These are phyloP conservation scores for Kuschelorhynchus macadamiae DNA, from an alignment of 2,888 invertebrate genomes.

Conservation along the genomic window DNA sequence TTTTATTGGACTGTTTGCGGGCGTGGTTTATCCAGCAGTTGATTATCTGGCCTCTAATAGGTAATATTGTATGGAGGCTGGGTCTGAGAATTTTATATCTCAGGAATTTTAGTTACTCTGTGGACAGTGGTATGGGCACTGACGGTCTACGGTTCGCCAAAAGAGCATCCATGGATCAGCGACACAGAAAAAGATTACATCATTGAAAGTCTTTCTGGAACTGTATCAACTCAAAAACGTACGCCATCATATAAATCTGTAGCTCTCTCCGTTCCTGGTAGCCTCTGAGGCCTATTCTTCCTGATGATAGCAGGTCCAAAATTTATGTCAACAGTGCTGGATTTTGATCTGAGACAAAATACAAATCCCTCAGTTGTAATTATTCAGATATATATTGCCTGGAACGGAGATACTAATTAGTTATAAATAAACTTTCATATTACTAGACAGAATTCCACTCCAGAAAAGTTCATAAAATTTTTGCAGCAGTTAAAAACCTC, in stretches of 20 bases:
- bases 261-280: conserved; percentile 78
- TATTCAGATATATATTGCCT: too few relatives aligned
- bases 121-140: conserved; percentile 69
- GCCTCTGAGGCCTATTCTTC: conserved; percentile 83
- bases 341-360: conserved; percentile 79
- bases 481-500: too few relatives aligned
- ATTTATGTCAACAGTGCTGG: conserved; percentile 80
- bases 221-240: conserved; percentile 66
- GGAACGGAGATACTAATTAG: too few relatives aligned
- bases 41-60: too few relatives aligned
- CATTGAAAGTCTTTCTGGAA: conserved; percentile 67
- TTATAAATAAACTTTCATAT: too few relatives aligned
- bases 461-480: too few relatives aligned
- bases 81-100: conserved; percentile 64
- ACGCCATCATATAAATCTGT: conserved; percentile 78
- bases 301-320: conserved; percentile 83
- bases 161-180: conserved; percentile 71
- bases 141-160: conserved; percentile 71
- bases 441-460: too few relatives aligned
- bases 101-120: conserved; percentile 59
- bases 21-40: too few relatives aligned
- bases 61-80: too few relatives aligned
- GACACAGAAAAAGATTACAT: conserved; percentile 70
- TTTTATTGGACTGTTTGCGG: conserved; percentile 74
- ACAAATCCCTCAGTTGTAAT: too few relatives aligned